Base-by-base conservation (phyloP, 2,888 invertebrate species). In the Hyppa rectilinea region DNA sequence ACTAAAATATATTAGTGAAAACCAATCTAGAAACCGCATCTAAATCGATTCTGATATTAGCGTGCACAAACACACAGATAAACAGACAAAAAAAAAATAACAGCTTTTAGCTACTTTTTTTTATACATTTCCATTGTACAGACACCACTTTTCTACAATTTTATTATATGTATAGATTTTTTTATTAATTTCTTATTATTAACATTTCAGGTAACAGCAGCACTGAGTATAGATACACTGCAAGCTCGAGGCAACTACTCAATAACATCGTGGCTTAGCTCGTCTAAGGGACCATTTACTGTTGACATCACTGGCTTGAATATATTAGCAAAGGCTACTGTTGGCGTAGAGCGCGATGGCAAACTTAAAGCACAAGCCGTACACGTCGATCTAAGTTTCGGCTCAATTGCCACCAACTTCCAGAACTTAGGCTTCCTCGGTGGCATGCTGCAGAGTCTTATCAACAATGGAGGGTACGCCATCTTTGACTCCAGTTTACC, bases 401-500 rank as follows among this genome's bases (percentile, higher is more conserved):
- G 96, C 53, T 97, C 97, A 63, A 98, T 98, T 86, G 95, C 97
- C 20, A 97, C 98, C 93, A 97, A 98, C 87, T 98, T 99, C 87
- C 97, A 98, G 90, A 98, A 98, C 88, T 96, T 98, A 0, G 98
- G 98, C 4, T 97, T 98, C 80, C 94, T 98, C 72, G 98, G 97
- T 0, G 96, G 96, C 36, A 92, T 97, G 76, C 96, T 97, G 74
- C 97, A 98, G 91, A 97, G 97, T 0, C 95, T 98, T 61, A 96
- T 99, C 50, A 98, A 98, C 91, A 97, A 98, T 0, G 97, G 98
- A 0, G 98, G 98, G 0, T 96, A 97, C 26, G 97, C 98, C 78
- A 96, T 99, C 14, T 98, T 99, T 85, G 98, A 98, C 89, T 97
- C 98, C 12, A 97, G 98, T 85, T 98, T 99, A 89, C 98, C 98